Evolutionary conservation across 2,113 vertebrate genomes (phyloP).

Genomic region (Nycticryphes semicollaris): DNA sequence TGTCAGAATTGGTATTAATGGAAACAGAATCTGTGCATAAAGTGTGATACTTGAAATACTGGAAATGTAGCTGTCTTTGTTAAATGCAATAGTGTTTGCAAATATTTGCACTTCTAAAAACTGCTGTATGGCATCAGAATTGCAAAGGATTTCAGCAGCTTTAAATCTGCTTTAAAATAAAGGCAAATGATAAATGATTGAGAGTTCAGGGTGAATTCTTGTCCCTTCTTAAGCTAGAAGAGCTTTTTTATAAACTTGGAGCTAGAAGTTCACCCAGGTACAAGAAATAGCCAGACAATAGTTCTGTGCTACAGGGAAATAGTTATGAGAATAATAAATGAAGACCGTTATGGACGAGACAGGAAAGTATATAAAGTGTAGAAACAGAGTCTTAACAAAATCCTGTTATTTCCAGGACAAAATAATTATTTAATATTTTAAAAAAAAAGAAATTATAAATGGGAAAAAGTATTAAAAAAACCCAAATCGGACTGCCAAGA

Average conservation of each 20-base stretch:
- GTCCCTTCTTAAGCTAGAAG: not conserved
- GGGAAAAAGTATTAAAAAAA: not conserved
- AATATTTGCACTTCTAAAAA: not conserved
- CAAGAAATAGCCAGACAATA: not conserved
- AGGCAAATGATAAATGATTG: not conserved
- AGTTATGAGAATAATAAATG: not conserved
- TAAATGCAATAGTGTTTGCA: not conserved
- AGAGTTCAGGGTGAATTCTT: not conserved
- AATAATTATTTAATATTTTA: not conserved
- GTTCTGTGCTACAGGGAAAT: not conserved
- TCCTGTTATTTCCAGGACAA: not conserved
- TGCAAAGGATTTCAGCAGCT: not conserved
- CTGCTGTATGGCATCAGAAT: not conserved
- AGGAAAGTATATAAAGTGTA: not conserved
- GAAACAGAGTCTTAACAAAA: not conserved
- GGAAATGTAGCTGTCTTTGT: not conserved
- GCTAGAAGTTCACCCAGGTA: not conserved
- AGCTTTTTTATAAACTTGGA: not conserved
- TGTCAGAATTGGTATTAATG: not conserved
- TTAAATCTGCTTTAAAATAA: not conserved
- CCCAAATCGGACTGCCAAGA: not conserved
- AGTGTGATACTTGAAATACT: not conserved
- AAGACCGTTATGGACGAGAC: not conserved
- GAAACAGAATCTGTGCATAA: not conserved
- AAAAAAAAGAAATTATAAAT: not conserved